These are phyloP conservation scores for Bos javanicus DNA, from an alignment of 2,113 vertebrate species.

Conservation along the genomic window DNA sequence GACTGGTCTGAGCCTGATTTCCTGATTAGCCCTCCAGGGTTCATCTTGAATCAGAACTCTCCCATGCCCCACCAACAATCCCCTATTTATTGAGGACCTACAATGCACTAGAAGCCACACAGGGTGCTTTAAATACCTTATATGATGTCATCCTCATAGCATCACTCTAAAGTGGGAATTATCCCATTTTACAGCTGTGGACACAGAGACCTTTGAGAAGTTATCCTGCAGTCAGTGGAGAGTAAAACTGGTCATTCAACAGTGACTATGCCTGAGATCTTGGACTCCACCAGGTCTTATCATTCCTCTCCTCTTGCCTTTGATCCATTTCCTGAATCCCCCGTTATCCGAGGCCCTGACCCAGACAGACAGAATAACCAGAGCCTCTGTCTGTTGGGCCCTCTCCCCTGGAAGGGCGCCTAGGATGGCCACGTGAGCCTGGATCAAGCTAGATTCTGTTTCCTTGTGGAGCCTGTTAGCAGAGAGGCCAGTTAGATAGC, in stretches of 20 bases:
- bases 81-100: neutral
- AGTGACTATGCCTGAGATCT: neutral
- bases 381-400: neutral
- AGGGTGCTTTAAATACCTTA: neutral
- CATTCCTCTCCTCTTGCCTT: neutral
- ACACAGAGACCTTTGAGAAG: neutral
- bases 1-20: neutral
- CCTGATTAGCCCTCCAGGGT: neutral
- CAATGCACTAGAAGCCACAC: neutral
- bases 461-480: neutral
- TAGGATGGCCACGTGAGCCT: neutral
- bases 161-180: neutral
- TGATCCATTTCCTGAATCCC: neutral
- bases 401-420: neutral
- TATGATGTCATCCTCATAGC: neutral
- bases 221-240: neutral
- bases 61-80: neutral
- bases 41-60: neutral
- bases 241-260: neutral
- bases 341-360: neutral
- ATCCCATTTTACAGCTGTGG: neutral
- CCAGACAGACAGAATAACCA: neutral
- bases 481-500: neutral
- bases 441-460: neutral
- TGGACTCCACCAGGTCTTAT: neutral